Conservation (phyloP, 2,113 vertebrate genomes). For the Heterotis niloticus region DNA sequence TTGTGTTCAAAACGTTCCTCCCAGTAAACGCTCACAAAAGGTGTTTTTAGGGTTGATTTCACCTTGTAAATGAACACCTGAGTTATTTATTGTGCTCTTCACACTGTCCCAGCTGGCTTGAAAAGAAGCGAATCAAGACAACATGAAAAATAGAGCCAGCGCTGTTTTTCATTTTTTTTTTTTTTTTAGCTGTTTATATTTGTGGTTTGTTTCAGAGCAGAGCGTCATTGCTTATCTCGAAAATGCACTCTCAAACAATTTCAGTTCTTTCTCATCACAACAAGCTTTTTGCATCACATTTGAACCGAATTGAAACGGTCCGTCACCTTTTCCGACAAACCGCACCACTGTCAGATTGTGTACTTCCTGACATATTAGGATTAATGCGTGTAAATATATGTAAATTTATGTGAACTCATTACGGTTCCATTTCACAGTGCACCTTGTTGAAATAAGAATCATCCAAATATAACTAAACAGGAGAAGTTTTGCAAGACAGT, state of each 20-base stretch:
- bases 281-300: background rate
- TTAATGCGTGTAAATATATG: conserved; percentile 27
- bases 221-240: background rate
- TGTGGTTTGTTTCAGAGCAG: background rate
- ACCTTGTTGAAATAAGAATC: conserved; percentile 16
- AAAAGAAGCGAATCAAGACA: background rate
- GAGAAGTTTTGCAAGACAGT: background rate
- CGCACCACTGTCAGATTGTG: conserved; percentile 18
- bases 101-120: background rate
- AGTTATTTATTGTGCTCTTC: background rate
- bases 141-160: background rate
- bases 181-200: too few species aligned
- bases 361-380: background rate
- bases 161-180: background rate
- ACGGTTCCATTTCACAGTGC: conserved; percentile 19
- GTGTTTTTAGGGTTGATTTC: background rate
- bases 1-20: background rate
- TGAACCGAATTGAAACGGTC: conserved; percentile 14
- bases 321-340: conserved; percentile 9
- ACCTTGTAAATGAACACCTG: conserved; percentile 7
- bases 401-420: conserved; percentile 29
- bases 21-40: background rate
- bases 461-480: conserved; percentile 13
- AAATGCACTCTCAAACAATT: conserved; percentile 15
- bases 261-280: background rate